These are phyloP conservation scores for Philopedon plagiatum DNA, from an alignment of 2,888 invertebrate species.

Conservation along the genomic window DNA sequence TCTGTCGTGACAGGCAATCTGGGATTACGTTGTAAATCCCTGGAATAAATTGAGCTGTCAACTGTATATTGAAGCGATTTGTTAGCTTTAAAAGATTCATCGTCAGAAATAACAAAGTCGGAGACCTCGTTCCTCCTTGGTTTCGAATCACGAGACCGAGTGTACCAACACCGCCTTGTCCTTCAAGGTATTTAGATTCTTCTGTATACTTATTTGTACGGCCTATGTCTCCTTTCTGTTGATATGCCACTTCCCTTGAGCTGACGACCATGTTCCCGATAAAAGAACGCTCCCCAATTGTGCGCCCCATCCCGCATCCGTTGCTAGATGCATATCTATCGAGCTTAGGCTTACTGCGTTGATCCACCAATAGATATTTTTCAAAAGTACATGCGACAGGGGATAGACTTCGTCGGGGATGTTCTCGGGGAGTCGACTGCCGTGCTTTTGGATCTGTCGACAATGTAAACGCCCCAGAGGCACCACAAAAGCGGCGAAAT, in stretches of 20 bases:
- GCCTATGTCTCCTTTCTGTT: conserved; percentile 41
- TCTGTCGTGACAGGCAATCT: too few species aligned
- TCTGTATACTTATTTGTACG: conserved; percentile 24
- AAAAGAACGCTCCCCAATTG: conserved; percentile 14
- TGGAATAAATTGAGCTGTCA: conserved; percentile 29
- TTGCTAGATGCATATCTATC: conserved; percentile 13
- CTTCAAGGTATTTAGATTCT: conserved; percentile 1
- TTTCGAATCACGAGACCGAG: conserved; percentile 37
- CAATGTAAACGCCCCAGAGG: conserved; percentile 22
- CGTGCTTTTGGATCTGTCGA: conserved; percentile 8
- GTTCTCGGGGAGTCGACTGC: background rate
- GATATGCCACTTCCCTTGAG: conserved; percentile 38
- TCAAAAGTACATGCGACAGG: background rate
- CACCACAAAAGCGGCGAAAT: conserved; percentile 15
- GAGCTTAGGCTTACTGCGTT: background rate
- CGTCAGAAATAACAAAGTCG: background rate
- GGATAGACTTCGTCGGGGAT: background rate
- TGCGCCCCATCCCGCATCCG: conserved; percentile 36
- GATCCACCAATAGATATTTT: conserved; percentile 14
- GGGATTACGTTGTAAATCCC: conserved; percentile 49
- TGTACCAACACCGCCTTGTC: too few species aligned
- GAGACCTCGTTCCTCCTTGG: conserved; percentile 36
- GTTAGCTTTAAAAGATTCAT: background rate
- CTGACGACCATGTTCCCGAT: background rate
- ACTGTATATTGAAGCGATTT: background rate